These are phyloP conservation scores for Drosophila koepferae DNA, from an alignment of 2,888 invertebrate genomes.

Conservation along the genomic window DNA sequence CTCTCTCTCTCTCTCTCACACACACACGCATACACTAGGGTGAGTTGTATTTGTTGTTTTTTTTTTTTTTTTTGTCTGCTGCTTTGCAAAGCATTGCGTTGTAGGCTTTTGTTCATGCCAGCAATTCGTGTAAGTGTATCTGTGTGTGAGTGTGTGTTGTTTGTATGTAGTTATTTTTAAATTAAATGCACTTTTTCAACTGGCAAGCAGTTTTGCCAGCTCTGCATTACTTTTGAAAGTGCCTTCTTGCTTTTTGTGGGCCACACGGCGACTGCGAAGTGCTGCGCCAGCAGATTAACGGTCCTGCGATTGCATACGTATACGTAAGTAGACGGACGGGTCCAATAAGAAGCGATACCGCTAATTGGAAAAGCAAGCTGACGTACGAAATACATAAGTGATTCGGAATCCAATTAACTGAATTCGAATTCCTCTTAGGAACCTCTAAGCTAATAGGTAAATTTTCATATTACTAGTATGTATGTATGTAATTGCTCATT, in stretches of 20 bases:
- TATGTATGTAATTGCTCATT: not conserved
- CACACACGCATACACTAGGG: conserved; percentile 21
- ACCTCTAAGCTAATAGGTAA: not conserved
- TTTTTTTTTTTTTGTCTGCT: conserved; percentile 18
- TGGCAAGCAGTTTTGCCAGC: conserved; percentile 37
- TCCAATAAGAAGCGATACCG: not conserved
- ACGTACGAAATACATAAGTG: not conserved
- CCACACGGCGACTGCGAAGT: conserved; percentile 26
- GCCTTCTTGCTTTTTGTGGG: conserved; percentile 40
- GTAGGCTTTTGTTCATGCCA: conserved; percentile 60
- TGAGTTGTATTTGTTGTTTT: conserved; percentile 11
- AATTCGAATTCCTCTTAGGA: not conserved
- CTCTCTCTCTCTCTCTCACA: not conserved
- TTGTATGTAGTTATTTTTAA: conserved; percentile 19
- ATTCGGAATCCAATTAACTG: not conserved
- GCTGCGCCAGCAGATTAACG: conserved; percentile 53
- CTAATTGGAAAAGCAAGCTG: not conserved
- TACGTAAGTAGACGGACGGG: not conserved
- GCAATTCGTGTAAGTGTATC: conserved; percentile 38
- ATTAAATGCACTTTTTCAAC: conserved; percentile 31
- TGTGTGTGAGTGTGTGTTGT: conserved; percentile 1
- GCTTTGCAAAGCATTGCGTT: conserved; percentile 38
- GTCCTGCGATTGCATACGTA: conserved; percentile 12
- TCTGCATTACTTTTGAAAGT: conserved; percentile 39
- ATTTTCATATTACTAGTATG: not conserved